phyloP scores from a whole-genome alignment of 2,113 vertebrate species.

The Hypocryptadius cinnamomeus region DNA sequence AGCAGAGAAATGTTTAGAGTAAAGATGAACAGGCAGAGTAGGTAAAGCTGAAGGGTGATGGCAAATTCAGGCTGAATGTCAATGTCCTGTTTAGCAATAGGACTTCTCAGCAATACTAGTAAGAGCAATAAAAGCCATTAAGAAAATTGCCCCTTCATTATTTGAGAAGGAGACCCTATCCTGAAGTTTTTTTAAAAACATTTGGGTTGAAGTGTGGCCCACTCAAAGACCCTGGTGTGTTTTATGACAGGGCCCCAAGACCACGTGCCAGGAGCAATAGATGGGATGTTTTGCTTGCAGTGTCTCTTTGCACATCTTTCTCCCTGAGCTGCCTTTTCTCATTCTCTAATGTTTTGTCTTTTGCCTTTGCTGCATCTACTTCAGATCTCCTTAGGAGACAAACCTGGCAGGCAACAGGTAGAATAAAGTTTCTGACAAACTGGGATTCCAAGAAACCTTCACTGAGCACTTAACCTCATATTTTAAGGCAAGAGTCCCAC shows the following conservation, averaged over 20 bases:
- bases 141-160: background rate
- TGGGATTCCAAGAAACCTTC: background rate
- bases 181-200: background rate
- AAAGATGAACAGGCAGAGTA: background rate
- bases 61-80: background rate
- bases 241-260: background rate
- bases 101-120: background rate
- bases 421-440: background rate
- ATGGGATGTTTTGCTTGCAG: background rate
- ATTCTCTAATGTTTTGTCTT: background rate
- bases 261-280: background rate
- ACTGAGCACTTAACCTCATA: background rate
- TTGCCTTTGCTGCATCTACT: background rate
- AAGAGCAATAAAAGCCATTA: background rate
- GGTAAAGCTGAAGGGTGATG: background rate
- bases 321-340: background rate
- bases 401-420: background rate
- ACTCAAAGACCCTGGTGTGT: background rate
- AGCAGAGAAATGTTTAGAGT: background rate
- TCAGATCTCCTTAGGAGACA: background rate
- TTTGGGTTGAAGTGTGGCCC: background rate
- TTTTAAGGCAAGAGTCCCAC: background rate
- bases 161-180: background rate
- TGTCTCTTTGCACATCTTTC: background rate
- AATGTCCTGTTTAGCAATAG: background rate